Evolutionary conservation across 2,888 invertebrate genomes (phyloP).

Genomic region (Rotaria sp.): DNA sequence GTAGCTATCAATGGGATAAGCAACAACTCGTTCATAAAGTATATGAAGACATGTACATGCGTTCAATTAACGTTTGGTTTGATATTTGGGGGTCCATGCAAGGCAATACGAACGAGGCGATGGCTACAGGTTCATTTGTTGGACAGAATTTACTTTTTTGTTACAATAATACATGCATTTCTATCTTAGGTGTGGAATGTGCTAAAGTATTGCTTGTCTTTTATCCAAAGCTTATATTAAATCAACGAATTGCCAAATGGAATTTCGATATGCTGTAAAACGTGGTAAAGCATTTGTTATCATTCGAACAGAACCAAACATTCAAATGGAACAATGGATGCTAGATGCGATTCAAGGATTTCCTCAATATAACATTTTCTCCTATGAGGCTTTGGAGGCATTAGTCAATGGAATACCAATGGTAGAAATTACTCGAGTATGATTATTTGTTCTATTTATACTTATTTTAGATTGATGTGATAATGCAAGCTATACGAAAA

Average conservation of each 20-base stretch:
- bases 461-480: neutral
- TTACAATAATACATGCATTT: neutral
- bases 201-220: slow-evolving; percentile 38
- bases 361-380: slow-evolving; percentile 9
- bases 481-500: neutral
- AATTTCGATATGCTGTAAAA: neutral
- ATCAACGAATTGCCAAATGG: slow-evolving; percentile 39
- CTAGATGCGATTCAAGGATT: neutral
- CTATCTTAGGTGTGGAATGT: slow-evolving; percentile 22
- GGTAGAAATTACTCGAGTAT: no score
- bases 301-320: slow-evolving; percentile 28
- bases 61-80: slow-evolving; percentile 31
- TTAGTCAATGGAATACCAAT: slow-evolving; percentile 5
- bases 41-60: slow-evolving; percentile 31
- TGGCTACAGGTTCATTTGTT: slow-evolving; percentile 33
- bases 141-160: neutral
- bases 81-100: slow-evolving; percentile 40
- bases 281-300: slow-evolving; percentile 39
- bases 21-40: slow-evolving; percentile 33
- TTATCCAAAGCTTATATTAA: slow-evolving; percentile 35
- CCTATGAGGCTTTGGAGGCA: neutral
- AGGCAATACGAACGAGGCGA: slow-evolving; percentile 37
- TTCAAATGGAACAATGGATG: slow-evolving; percentile 33
- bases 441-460: no score
- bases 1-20: slow-evolving; percentile 39